Evolutionary conservation across 1,140 invertebrate species (phyloP).

Genomic region (Drosophila pallidifrons): DNA sequence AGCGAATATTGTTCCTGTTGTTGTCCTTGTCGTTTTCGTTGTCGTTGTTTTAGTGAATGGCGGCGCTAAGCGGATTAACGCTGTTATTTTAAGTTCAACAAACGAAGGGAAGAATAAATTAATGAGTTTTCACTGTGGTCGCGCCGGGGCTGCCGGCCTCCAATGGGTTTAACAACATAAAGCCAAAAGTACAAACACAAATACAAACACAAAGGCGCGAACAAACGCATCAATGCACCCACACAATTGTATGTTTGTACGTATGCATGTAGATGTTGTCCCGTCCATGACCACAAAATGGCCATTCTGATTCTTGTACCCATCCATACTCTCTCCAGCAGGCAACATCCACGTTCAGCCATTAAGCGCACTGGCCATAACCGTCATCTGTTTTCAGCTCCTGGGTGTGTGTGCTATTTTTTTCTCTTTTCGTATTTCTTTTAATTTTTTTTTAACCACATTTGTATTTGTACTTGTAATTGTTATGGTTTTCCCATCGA

Average conservation of each 20-base stretch:
- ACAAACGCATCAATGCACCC: conserved; percentile 29
- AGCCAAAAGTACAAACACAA: conserved; percentile 72
- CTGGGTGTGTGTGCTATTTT: conserved; percentile 12
- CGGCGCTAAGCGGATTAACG: conserved; percentile 79
- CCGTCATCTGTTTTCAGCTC: conserved; percentile 58
- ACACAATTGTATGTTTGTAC: conserved; percentile 26
- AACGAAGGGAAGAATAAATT: conserved; percentile 82
- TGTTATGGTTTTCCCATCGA: conserved; percentile 72
- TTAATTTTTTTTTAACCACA: conserved; percentile 35
- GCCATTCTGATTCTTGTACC: conserved; percentile 24
- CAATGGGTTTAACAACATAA: conserved; percentile 72
- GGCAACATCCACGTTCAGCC: conserved; percentile 43
- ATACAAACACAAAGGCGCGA: conserved; percentile 32
- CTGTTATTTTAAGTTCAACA: conserved; percentile 83
- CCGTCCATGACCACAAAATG: conserved; percentile 59
- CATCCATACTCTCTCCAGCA: conserved; percentile 1
- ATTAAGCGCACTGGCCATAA: conserved; percentile 67
- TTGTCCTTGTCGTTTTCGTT: conserved; percentile 51
- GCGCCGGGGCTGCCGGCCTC: conserved; percentile 38
- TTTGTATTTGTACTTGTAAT: conserved; percentile 72
- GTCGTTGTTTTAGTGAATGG: conserved; percentile 75
- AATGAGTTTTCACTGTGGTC: conserved; percentile 82
- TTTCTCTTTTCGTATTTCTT: conserved; percentile 13
- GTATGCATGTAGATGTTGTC: conserved; percentile 20
- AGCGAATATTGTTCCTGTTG: conserved; percentile 18